phyloP scores from a whole-genome alignment of 2,797 vertebrate species.

The Syngnathus rostellatus region DNA sequence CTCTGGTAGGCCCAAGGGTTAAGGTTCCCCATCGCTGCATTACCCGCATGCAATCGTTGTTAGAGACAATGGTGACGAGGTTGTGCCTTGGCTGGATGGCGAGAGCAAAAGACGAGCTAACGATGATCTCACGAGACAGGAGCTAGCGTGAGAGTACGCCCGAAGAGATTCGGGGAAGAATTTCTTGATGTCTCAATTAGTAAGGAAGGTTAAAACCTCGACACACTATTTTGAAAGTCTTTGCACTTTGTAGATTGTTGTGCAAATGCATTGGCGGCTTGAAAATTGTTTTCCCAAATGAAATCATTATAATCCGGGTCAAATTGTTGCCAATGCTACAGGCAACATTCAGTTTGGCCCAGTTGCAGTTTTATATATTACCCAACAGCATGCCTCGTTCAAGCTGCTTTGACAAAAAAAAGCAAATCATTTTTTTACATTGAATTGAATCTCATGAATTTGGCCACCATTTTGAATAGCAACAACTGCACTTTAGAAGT shows the following conservation, averaged over 20 bases:
- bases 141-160: constrained; percentile 28
- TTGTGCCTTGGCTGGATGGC: constrained; percentile 33
- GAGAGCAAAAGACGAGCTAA: constrained; percentile 34
- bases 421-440: too few relatives aligned
- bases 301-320: too few relatives aligned
- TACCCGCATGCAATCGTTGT: neutral
- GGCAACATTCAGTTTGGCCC: too few relatives aligned
- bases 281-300: neutral
- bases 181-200: neutral
- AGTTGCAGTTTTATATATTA: too few relatives aligned
- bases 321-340: too few relatives aligned
- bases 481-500: too few relatives aligned
- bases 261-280: neutral
- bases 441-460: too few relatives aligned
- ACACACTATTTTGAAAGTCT: neutral
- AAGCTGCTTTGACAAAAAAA: too few relatives aligned
- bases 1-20: neutral
- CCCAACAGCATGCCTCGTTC: too few relatives aligned
- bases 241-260: too few relatives aligned
- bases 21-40: neutral
- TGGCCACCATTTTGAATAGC: too few relatives aligned
- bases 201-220: neutral
- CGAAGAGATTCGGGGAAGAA: constrained; percentile 22
- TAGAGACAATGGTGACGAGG: neutral
- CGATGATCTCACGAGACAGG: constrained; percentile 44